Conservation (phyloP, 1,140 invertebrate genomes). For the Megathymus violae region DNA sequence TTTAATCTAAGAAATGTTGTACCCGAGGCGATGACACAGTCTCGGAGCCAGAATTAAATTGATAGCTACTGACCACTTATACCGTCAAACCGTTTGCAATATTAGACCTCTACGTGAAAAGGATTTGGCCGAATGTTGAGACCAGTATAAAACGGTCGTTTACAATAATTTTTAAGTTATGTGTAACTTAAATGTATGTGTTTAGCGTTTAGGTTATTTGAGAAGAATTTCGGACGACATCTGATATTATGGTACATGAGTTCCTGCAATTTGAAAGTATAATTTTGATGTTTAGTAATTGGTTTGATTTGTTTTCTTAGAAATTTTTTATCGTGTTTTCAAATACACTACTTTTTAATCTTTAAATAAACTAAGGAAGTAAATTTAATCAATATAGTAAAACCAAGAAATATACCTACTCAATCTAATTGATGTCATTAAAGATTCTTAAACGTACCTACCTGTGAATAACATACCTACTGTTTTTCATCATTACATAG, state of each 20-base stretch:
- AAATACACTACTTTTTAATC: too few relatives aligned
- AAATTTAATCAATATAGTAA: too few relatives aligned
- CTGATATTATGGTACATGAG: slow-evolving; percentile 43
- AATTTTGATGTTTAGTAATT: slow-evolving; percentile 6
- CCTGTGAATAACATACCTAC: too few relatives aligned
- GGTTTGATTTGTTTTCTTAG: neutral
- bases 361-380: too few relatives aligned
- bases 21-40: slow-evolving; percentile 59
- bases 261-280: slow-evolving; percentile 13
- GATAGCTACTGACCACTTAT: slow-evolving; percentile 49
- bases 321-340: too few relatives aligned
- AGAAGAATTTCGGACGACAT: slow-evolving; percentile 45
- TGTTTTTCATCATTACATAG: too few relatives aligned
- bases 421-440: too few relatives aligned
- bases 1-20: slow-evolving; percentile 49
- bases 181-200: slow-evolving; percentile 48
- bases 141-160: slow-evolving; percentile 26
- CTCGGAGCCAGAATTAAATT: slow-evolving; percentile 49
- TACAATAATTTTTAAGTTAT: slow-evolving; percentile 40
- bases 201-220: slow-evolving; percentile 53
- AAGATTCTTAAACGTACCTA: too few relatives aligned
- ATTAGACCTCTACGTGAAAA: slow-evolving; percentile 4
- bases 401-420: too few relatives aligned
- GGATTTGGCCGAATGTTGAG: neutral
- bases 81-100: slow-evolving; percentile 29